A percentile compares a stretch with the other conserved stretches of the same genome.
phyloP scores from a whole-genome alignment of 2,113 vertebrate genomes.

The Chaetodon trifascialis region DNA sequence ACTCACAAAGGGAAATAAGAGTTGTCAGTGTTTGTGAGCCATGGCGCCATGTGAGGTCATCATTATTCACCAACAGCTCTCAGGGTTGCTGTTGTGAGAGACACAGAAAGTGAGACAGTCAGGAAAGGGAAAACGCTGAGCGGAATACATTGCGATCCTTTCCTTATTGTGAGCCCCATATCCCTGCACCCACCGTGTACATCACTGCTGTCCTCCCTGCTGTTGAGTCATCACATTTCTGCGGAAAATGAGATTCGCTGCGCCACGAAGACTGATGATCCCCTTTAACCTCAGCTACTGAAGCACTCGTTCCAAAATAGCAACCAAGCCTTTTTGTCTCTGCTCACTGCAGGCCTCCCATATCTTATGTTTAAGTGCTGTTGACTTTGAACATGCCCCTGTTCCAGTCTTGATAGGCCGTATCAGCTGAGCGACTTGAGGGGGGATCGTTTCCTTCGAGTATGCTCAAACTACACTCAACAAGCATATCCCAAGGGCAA shows the following conservation, averaged over 20 bases:
- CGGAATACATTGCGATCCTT: conserved; percentile 18
- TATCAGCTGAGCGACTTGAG: conserved; percentile 55
- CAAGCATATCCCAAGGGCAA: conserved; percentile 61
- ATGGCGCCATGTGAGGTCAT: conserved; percentile 54
- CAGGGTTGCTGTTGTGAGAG: conserved; percentile 23
- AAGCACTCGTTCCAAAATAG: conserved; percentile 57
- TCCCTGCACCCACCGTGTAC: conserved; percentile 21
- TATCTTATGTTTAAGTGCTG: conserved; percentile 68
- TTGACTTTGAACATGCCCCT: conserved; percentile 73
- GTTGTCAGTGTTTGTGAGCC: conserved; percentile 47
- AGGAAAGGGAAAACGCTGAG: conserved; percentile 44
- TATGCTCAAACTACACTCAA: conserved; percentile 52
- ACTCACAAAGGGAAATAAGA: conserved; percentile 31
- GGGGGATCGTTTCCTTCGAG: conserved; percentile 56
- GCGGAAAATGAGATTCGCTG: conserved; percentile 68
- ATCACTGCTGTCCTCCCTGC: conserved; percentile 41
- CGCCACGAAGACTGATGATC: conserved; percentile 67
- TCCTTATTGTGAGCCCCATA: conserved; percentile 36
- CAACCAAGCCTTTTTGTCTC: conserved; percentile 52
- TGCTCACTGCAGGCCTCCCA: conserved; percentile 58
- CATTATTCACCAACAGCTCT: conserved; percentile 38
- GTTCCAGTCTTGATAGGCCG: conserved; percentile 37
- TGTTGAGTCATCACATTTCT: conserved; percentile 75
- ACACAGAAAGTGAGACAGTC: conserved; percentile 4
- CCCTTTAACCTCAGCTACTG: conserved; percentile 69